Base-by-base conservation (phyloP, 2,888 invertebrate species). In the Trachelus tabidus region DNA sequence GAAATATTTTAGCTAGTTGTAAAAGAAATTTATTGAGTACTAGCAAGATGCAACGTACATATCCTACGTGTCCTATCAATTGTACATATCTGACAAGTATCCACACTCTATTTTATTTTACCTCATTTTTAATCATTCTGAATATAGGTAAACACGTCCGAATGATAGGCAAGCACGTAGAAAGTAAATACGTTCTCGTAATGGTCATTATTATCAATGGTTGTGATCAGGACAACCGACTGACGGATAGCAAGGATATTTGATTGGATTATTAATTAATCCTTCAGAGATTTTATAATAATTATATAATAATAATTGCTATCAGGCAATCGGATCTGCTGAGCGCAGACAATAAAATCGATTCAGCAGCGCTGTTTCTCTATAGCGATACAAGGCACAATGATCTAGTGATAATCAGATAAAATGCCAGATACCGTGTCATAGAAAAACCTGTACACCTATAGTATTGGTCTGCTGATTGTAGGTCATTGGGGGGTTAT, bases 341-440 rank as follows among this genome's bases (percentile, higher is more conserved):
- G 56, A 23, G 9, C 56, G 56, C 56, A 56, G 23, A 15, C 23
- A 56, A 56, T 56, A 23, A 56, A 56, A 56, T 56, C 56, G 56
- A 56, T 23, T 56, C 56, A 56, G 56, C 56, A 56, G 56, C 56
- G 56, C 56, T 56, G 56, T 23, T 56, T 23, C 71, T 71, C 33
- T 71, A 30, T 15, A 31, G 11, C 31, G 33, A 77, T 77, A 68
- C 34, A 77, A 77, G 77, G 74, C 77, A 77, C 69, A 77, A 77
- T 73, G 68, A 73, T 75, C 77, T 34, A 75, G 35, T 68, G 68
- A 77, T 68, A 34, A 73, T 56, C 56, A 56, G 73, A 73, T 34
- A n/a, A 73, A 33, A 33, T 73, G 56, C 56, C 56, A 56, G 23
- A 56, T 56, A 56, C 56, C 56, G 56, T 56, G 23, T 23, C 23